Evolutionary conservation across 2,888 invertebrate genomes (phyloP), one percentile per base, ranked within the genome.

Genomic region (Patella depressa): DNA sequence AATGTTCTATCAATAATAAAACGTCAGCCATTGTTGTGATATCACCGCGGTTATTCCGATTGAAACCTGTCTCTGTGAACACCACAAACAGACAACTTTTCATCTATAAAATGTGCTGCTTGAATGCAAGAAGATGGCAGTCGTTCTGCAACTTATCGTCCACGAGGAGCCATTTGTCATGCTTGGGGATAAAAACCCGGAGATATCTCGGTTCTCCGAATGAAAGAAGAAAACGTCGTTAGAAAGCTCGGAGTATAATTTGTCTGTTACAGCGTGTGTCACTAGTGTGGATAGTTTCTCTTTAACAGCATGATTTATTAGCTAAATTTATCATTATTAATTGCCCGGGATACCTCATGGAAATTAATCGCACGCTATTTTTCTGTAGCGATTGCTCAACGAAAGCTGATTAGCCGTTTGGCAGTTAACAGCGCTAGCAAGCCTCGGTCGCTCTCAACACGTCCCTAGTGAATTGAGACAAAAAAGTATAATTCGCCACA

Each of bases 221-320:
- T 45, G 45, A 45, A 45, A 45, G 45, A 5, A 45, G 45, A 45
- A 45, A 45, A 7, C 45, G 45, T 45, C 45, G 45, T 45, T 45
- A 9, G 9, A 45, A 45, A 45, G 45, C 45, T 24, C 17, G 65
- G 65, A 24, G 70, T 70, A 75, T 75, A 75, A 75, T 75, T 75
- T 71, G 71, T 24, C 70, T 34, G 70, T 15, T 53, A 71, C 70
- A 71, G 54, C 70, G 54, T 73, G 75, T 77, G 75, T 57, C 65
- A 75, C 59, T 45, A 59, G 65, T 29, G n/a, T 54, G 73, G 69
- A 76, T 77, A 78, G 78, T 78, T 76, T 80, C 79, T 76, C 79
- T 80, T 77, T 79, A 83, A 80, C 78, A 77, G 75, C 81, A 79
- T 85, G 85, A 85, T 85, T 85, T 83, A 85, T 85, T 78, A 79